Evolutionary conservation across 2,113 vertebrate genomes (phyloP).

Genomic region (Scatophagus argus): DNA sequence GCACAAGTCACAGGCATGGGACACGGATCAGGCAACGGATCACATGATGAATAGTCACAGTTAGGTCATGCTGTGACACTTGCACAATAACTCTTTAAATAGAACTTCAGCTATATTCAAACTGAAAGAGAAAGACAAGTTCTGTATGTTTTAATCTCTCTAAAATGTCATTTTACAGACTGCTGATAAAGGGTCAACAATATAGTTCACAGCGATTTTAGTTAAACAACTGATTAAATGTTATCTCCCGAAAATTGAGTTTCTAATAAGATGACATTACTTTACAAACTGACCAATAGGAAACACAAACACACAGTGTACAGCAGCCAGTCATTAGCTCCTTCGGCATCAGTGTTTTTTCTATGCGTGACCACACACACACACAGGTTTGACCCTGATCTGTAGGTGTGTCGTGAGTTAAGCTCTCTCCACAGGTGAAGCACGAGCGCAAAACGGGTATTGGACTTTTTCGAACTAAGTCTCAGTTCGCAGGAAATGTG

Average conservation of each 20-base stretch:
- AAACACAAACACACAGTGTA: not conserved
- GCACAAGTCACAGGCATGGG: conserved; percentile 31
- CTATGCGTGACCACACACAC: not conserved
- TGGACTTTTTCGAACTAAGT: not conserved
- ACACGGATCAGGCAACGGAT: conserved; percentile 29
- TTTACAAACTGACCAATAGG: not conserved
- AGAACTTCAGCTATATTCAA: not conserved
- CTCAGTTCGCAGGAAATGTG: not conserved
- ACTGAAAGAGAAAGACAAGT: not conserved
- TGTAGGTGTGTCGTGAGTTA: not conserved
- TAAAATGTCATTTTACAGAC: not conserved
- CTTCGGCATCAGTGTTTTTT: not conserved
- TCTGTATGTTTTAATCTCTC: not conserved
- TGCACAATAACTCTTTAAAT: conserved; percentile 1
- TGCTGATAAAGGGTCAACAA: conserved; percentile 2
- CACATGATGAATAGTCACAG: conserved; percentile 48
- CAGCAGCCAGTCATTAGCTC: not conserved
- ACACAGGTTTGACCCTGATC: not conserved
- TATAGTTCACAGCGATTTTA: not conserved
- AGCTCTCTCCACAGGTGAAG: conserved; percentile 6
- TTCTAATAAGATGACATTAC: not conserved
- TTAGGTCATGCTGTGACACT: not conserved
- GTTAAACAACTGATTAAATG: not conserved
- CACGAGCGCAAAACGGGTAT: not conserved
- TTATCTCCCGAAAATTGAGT: not conserved